Base-by-base conservation (phyloP, 2,113 vertebrate genomes). In the Podarcis muralis region DNA sequence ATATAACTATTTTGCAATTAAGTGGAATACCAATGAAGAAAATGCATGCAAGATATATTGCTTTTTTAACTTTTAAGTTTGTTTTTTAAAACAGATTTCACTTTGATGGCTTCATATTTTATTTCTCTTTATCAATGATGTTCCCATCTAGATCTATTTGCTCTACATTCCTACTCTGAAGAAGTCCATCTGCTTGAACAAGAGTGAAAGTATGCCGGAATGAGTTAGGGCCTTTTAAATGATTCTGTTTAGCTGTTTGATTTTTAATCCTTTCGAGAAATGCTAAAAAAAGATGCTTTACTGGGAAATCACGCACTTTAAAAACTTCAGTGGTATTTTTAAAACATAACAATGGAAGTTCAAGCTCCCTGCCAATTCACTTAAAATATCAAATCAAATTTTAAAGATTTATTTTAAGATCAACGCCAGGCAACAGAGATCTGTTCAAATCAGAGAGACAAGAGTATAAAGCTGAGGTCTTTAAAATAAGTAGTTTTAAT, bases 251-350 rank as follows among this genome's bases (percentile, higher is more conserved):
- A 57, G 43, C 3, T 74, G 30, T 40, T 81, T 74, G 3, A 82
- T 37, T 37, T 87, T 6, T n/a, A 87, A 62, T 74, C 48, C 35
- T 87, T 77, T 80, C 25, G 35, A 57, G 5, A 59, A 87, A 62
- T 40, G 40, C 11, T 81, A 25, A 22, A 18, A 81, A 18, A 20
- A 72, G 0, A 79, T 53, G 59, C 27, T 5, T 22, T 40, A 20
- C 37, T 62, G 27, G 27, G 53, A 62, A 62, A 87, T 87, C 18
- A 30, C 11, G 23, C 35, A 37, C 16, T 87, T 72, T 35, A 74
- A 81, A 81, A 81, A 81, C 35, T 40, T 62, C 16, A 81, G 71
- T 81, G 68, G 27, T 57, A 82, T 87, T 82, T 74, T 87, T 25
- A 72, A 57, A 81, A 23, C 11, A 81, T 71, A 87, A 57, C 43